These are phyloP conservation scores for Marmota flaviventris DNA, from an alignment of 2,113 vertebrate genomes.

Conservation along the genomic window DNA sequence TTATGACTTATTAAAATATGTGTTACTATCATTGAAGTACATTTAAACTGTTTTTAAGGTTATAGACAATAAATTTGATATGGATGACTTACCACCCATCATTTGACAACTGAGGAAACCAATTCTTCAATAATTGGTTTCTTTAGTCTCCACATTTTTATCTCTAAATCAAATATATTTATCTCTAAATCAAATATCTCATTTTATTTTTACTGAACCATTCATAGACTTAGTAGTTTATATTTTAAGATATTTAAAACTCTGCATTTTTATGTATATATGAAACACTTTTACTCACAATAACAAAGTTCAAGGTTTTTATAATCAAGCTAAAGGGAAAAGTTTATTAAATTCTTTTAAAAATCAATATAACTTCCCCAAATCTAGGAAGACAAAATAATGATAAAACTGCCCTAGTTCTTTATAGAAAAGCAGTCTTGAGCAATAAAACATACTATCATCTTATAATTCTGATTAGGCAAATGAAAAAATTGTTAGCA, in stretches of 20 bases:
- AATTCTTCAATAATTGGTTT: background rate
- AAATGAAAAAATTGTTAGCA: background rate
- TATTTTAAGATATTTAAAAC: background rate
- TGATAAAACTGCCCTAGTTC: background rate
- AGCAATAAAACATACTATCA: background rate
- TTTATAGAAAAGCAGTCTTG: constrained; percentile 2
- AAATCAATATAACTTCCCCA: background rate
- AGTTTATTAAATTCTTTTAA: background rate
- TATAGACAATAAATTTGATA: background rate
- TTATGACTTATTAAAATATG: background rate
- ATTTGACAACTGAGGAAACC: background rate
- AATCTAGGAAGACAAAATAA: background rate
- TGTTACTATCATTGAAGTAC: background rate
- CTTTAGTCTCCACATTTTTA: background rate
- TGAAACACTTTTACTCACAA: background rate
- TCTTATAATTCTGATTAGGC: background rate
- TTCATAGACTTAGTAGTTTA: background rate
- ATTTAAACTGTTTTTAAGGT: background rate
- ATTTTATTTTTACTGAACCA: constrained; percentile 2
- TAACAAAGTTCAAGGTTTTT: constrained; percentile 11
- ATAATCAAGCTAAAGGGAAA: background rate
- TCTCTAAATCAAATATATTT: background rate
- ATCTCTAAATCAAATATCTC: background rate
- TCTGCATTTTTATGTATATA: background rate
- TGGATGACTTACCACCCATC: background rate